Evolutionary conservation across 2,888 invertebrate genomes (phyloP), one percentile per base, ranked within the genome.

Genomic region (Dynastes tityus): DNA sequence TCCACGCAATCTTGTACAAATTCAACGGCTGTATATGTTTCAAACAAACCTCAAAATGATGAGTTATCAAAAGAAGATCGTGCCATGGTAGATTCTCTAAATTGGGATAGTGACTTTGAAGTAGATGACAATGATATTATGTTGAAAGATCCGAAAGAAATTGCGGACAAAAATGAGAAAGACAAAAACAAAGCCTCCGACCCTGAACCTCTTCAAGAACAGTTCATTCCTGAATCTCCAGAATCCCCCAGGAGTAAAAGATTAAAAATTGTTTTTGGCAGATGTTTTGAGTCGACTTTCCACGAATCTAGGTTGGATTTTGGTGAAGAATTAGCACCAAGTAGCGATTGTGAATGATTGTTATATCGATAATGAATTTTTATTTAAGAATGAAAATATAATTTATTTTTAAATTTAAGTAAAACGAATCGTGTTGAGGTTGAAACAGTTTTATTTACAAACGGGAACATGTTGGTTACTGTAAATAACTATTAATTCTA

Each of bases 281-380:
- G 94, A 79, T 95, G 95, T 86, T 95, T 94, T 87, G 93, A 95
- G 87, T 89, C 91, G 64, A 95, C 95, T n/a, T 93, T 92, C 84
- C 91, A 94, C 83, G 91, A 92, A 8, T 89, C 90, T 82, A 86
- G 86, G 80, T 82, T 89, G 63, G 91, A 91, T 79, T 90, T 92
- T 55, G 91, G 92, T 82, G 89, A 89, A 68, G 89, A 94, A 61
- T 90, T 94, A 83, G 95, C 93, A n/a, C 92, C 92, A 78, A 93
- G 95, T 86, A 94, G 95, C 1, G 95, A 95, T 82, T 83, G 86
- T 6, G 87, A 88, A 79, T 84, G 79, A 75, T 80, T 81, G 51
- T 16, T 49, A 45, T 9, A 40, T 9, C 40, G 45, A 22, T 22
- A 22, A 22, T 22, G 27, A 40, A 75, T 65, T 58, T 53, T 53